A percentile compares a stretch with the other conserved stretches of the same genome.
These are phyloP conservation scores for Dione juno DNA, from an alignment of 2,888 invertebrate species.

Conservation along the genomic window DNA sequence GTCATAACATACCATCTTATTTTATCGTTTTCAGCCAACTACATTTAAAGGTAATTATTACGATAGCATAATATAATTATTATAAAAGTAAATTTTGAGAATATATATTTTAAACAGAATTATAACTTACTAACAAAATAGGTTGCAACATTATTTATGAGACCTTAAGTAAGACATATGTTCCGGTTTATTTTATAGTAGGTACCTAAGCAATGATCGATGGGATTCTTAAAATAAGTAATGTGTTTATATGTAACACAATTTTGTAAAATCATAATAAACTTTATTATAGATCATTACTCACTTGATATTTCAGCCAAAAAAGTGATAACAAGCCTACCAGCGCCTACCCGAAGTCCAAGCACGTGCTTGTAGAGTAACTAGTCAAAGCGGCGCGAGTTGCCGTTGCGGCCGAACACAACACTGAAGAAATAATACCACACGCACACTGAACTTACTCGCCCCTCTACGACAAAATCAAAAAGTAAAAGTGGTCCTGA, in stretches of 20 bases:
- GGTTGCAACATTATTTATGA: background rate
- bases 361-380: conserved; percentile 38
- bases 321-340: conserved; percentile 16
- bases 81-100: background rate
- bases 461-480: conserved; percentile 53
- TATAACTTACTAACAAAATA: background rate
- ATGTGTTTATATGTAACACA: background rate
- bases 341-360: conserved; percentile 19
- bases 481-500: conserved; percentile 80
- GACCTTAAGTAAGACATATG: background rate
- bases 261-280: background rate
- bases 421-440: conserved; percentile 48
- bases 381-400: conserved; percentile 40
- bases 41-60: no score
- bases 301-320: background rate
- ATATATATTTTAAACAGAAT: background rate
- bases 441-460: conserved; percentile 46
- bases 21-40: no score
- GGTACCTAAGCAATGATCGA: background rate
- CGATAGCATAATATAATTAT: no score
- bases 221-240: background rate
- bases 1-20: no score
- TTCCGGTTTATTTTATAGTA: background rate
- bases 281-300: background rate
- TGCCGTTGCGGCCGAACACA: conserved; percentile 58